A percentile compares a stretch with the other conserved stretches of the same genome.
phyloP scores from a whole-genome alignment of 2,113 vertebrate species.

The Dendrocopos noguchii region DNA sequence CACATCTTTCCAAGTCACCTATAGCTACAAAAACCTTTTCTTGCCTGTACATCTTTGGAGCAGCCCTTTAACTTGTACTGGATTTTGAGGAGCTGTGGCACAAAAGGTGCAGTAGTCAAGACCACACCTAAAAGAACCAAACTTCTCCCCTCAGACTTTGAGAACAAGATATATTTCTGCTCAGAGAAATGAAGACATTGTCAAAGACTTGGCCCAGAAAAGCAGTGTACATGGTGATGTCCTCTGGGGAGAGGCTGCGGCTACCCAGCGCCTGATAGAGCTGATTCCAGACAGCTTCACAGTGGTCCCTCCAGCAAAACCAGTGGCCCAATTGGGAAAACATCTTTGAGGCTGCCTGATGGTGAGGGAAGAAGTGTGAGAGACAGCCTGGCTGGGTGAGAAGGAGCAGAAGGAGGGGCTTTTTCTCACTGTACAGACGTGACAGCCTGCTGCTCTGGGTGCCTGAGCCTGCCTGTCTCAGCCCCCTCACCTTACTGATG shows the following conservation, averaged over 20 bases:
- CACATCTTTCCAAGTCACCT: not conserved
- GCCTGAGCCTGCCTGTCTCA: too few species aligned
- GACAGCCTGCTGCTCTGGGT: too few species aligned
- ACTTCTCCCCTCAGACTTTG: not conserved
- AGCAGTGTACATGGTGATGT: fast-evolving
- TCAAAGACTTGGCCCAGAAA: not conserved
- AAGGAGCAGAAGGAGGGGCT: not conserved
- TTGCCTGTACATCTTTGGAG: not conserved
- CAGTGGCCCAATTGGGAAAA: not conserved
- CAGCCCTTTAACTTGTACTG: not conserved
- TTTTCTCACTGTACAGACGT: fast-evolving
- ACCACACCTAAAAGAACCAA: not conserved
- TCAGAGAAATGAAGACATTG: not conserved
- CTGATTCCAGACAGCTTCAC: too few species aligned
- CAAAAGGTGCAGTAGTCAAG: not conserved
- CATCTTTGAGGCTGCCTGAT: fast-evolving
- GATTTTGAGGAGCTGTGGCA: not conserved
- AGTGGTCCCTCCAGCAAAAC: not conserved
- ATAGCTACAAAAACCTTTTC: not conserved
- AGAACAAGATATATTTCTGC: not conserved
- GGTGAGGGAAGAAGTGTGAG: not conserved
- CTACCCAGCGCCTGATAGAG: not conserved
- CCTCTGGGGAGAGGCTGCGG: too few species aligned
- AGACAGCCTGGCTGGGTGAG: too few species aligned
- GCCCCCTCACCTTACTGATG: fast-evolving